Evolutionary conservation across 2,797 vertebrate species (phyloP).

Genomic region (Smutsia gigantea): DNA sequence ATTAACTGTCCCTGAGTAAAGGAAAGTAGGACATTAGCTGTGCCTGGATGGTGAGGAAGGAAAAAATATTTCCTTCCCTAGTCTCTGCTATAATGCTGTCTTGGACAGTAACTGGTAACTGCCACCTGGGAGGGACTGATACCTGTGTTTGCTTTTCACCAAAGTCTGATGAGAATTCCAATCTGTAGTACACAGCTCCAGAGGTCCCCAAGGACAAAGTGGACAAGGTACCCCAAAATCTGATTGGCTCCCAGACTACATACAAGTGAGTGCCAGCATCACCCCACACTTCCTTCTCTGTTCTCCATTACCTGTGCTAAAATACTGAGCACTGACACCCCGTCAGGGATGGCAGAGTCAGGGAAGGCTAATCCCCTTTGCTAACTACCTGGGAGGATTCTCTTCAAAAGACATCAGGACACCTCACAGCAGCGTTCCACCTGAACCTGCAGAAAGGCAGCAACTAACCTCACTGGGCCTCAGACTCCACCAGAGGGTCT

Average conservation of each 20-base stretch:
- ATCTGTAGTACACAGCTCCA: neutral
- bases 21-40: neutral
- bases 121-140: neutral
- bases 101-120: neutral
- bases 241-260: neutral
- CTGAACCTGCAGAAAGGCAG: neutral
- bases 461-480: neutral
- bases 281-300: neutral
- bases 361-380: neutral
- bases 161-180: neutral
- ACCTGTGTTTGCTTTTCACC: neutral
- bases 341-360: no score
- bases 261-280: neutral
- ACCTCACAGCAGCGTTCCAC: neutral
- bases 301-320: neutral
- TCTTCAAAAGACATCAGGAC: neutral
- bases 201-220: neutral
- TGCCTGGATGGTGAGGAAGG: neutral
- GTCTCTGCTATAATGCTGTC: neutral
- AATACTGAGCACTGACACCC: neutral
- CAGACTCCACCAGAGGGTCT: neutral
- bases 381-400: neutral
- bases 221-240: neutral
- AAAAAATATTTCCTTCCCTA: neutral
- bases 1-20: neutral